phyloP scores from a whole-genome alignment of 2,888 invertebrate genomes.

The Thera obeliscata region DNA sequence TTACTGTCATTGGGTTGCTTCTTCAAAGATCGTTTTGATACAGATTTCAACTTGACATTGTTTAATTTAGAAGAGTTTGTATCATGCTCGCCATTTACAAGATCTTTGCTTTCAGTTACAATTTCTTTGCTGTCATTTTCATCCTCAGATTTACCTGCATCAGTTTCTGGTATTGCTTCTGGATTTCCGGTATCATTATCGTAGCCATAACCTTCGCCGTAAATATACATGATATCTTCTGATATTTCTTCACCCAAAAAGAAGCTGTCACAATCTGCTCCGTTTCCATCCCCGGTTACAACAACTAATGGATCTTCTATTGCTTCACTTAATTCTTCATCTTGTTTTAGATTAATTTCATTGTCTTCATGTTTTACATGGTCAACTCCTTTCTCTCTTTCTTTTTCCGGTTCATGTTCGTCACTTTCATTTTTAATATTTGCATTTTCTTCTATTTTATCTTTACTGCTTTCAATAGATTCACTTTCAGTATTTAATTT shows the following conservation, averaged over 20 bases:
- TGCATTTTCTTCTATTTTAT: slow-evolving; percentile 9
- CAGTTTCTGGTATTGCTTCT: slow-evolving; percentile 61
- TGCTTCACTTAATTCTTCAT: slow-evolving; percentile 82
- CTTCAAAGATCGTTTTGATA: slow-evolving; percentile 70
- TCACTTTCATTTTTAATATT: slow-evolving; percentile 15
- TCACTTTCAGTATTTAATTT: slow-evolving; percentile 12
- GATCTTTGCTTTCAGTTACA: slow-evolving; percentile 67
- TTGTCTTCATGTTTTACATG: slow-evolving; percentile 28
- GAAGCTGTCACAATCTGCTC: slow-evolving; percentile 86
- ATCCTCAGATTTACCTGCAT: slow-evolving; percentile 57
- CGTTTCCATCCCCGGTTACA: slow-evolving; percentile 88
- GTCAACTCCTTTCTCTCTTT: slow-evolving; percentile 18
- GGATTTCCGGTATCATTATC: slow-evolving; percentile 91
- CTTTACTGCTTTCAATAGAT: slow-evolving; percentile 20
- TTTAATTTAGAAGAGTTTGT: slow-evolving; percentile 61
- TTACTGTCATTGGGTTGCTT: slow-evolving; percentile 70
- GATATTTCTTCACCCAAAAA: slow-evolving; percentile 88
- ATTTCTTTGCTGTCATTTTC: slow-evolving; percentile 68
- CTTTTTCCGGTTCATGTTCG: slow-evolving; percentile 18
- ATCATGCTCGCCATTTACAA: slow-evolving; percentile 73
- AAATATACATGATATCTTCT: slow-evolving; percentile 88
- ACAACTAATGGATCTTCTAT: slow-evolving; percentile 90
- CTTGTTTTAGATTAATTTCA: slow-evolving; percentile 25
- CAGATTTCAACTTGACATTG: slow-evolving; percentile 67
- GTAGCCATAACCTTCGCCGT: slow-evolving; percentile 88